Evolutionary conservation across 2,888 invertebrate species (phyloP), one percentile per base, ranked within the genome.

Genomic region (Euplagia quadripunctaria): DNA sequence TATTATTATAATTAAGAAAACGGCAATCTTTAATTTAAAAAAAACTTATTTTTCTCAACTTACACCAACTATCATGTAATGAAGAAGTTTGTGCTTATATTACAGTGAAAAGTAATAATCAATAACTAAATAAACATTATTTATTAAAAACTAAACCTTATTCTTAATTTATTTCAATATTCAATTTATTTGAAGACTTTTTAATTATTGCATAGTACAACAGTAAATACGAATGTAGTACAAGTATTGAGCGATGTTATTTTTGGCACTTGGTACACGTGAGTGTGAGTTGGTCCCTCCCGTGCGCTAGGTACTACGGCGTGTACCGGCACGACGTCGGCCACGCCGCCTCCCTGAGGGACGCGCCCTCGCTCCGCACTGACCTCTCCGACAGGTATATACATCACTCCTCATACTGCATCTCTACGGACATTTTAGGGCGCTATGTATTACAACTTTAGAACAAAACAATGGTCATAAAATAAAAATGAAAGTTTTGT

Each of bases 371-470:
- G 78, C 88, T 92, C 70, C 91, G 92, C 82, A 93, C 95, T 49
- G 94, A 94, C 85, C 76, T 89, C 81, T 95, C 95, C 80, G 95
- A 95, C 94, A 95, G 95, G 94, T 94, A 92, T 51, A 61, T 16
- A 20, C 61, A 41, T 2, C 68, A 17, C 41, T 31, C 8, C 46
- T 16, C 71, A 14, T 66, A 0, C n/a, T 43, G 49, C 31, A 20
- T 42, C 6, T 1, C n/a, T 58, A 5, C 31, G 11, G 5, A 0
- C 11, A 42, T 16, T 69, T 46, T 17, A 58, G n/a, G n/a, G n/a
- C 42, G 17, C 68, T 61, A 9, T 66, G 31, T 51, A 51, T 17
- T 58, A 20, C n/a, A 31, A 31, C 43, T 46, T 46, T 46, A 46
- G 0, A 46, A 46, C 43, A 46, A 8, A 17, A 42, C 2, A 42